A percentile compares a stretch with the other conserved stretches of the same genome.
Conservation (phyloP, 1,140 invertebrate species). For the Solenopsis invicta region DNA sequence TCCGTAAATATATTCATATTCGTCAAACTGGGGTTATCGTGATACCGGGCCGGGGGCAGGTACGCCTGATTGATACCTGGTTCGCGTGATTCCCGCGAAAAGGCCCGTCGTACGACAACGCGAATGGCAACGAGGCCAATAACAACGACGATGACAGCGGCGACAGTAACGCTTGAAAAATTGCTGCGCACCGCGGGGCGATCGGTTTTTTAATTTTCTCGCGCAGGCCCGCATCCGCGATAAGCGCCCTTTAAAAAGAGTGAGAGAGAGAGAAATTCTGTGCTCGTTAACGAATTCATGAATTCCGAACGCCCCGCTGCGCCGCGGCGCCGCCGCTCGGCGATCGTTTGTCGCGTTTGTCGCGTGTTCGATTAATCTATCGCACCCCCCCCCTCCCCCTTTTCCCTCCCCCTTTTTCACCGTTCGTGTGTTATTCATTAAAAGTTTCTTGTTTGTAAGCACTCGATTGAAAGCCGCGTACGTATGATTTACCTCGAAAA, state of each 20-base stretch:
- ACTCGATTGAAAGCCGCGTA: constrained; percentile 21
- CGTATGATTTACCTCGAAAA: constrained; percentile 14
- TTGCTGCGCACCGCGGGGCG: constrained; percentile 24
- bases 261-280: constrained; percentile 18
- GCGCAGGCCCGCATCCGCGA: constrained; percentile 51
- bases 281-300: constrained; percentile 65
- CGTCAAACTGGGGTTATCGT: constrained; percentile 69
- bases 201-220: constrained; percentile 59
- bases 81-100: constrained; percentile 73
- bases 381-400: background rate
- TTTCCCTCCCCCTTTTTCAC: too few species aligned
- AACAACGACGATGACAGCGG: constrained; percentile 53
- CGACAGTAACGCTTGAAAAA: constrained; percentile 52
- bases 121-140: constrained; percentile 55
- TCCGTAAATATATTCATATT: constrained; percentile 75
- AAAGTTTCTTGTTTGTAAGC: constrained; percentile 60
- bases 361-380: constrained; percentile 61
- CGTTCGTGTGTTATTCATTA: constrained; percentile 53
- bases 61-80: constrained; percentile 74
- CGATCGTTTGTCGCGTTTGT: constrained; percentile 59
- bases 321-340: background rate
- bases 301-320: constrained; percentile 50
- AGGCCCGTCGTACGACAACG: constrained; percentile 43
- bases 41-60: constrained; percentile 48
- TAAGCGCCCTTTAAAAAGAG: constrained; percentile 55